Evolutionary conservation across 2,888 invertebrate genomes (phyloP), one percentile per base, ranked within the genome.

Genomic region (Digitonthophagus gazella): DNA sequence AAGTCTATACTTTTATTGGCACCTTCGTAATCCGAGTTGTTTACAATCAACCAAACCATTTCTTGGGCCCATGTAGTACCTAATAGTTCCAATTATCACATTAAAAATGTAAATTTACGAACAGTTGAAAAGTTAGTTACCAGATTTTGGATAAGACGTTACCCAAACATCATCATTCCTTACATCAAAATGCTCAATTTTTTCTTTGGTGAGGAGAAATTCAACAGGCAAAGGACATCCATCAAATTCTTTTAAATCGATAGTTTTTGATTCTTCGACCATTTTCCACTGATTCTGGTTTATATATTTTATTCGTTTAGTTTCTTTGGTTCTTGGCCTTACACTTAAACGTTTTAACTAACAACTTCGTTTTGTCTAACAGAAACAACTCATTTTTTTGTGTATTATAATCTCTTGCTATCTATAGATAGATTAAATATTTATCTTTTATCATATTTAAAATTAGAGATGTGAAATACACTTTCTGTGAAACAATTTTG

Each of bases 11-110:
- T 75, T 61, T 87, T 87, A 77, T 88, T 88, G 0, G 93, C 93
- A 18, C 87, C 88, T 76, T 91, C 89, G 76, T 90, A 93, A 79
- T 97, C 89, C 72, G 94, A 84, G 75, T 92, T 88, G 76, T 93
- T 92, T 2, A 90, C 90, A 69, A 97, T 87, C 11, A 95, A 85
- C 92, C 95, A 97, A 1, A 94, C 89, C 90, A 97, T 94, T 85
- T 97, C 96, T 79, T 96, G 95, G 0, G 92, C 89, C 96, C 96
- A 97, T 0, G 96, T 96, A 15, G 96, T 96, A 2, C 89, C 89
- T 88, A n/a, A 28, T 15, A 5, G 54, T n/a, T 54, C 11, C 6
- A 57, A 57, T 57, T 57, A 15, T 0, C 6, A 6, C 22, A n/a
- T 22, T 22, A 44, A 6, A 44, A 44, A 44, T 3, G 11, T 58